Base-by-base conservation (phyloP, 2,797 vertebrate species). In the Macropus fuliginosus region DNA sequence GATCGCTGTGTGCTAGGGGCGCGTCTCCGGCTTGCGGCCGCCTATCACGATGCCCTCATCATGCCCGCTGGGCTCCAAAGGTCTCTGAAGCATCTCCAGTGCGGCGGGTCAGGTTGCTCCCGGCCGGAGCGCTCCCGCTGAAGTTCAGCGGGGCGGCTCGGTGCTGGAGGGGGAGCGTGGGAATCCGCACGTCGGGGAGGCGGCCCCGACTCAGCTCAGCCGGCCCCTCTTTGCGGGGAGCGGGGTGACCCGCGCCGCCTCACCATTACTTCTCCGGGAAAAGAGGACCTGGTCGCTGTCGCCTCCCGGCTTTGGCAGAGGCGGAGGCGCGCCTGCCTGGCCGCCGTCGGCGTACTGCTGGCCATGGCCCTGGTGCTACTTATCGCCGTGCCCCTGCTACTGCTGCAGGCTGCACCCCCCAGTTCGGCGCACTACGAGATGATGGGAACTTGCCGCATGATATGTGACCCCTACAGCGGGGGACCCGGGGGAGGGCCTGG, bases 401-500 rank as follows among this genome's bases (percentile, higher is more conserved):
- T 99, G 89, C 99, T 99, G 98, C 98, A 98, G 97, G 98, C 99
- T 3, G 98, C 98, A 50, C 98, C 99, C 93, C 98, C 98, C 14
- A 98, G 99, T 95, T 98, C 98, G 5, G 99, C 99, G 57, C 99
- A 99, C 97, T 99, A 99, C 96, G 99, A 99, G 98, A 99, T 99
- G 99, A 99, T 99, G 99, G 99, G 99, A 97, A 99, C 99, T 97
- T 99, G 99, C 97, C 99, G 99, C 97, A 99, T 99, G 99, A 99
- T 99, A 89, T 99, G 99, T 95, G 99, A 99, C 98, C 99, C 99
- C 0, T 99, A 99, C 98, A 98, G 98, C 93, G 98, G 99, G 97
- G 98, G 99, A 93, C 98, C 99, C 50, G 98, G 98, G 95, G 99
- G 99, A 96, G 99, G 98, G 59, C 98, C 98, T 1, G 96, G 97